A percentile compares a stretch with the other conserved stretches of the same genome.
Evolutionary conservation across 1,140 invertebrate species (phyloP).

Genomic region (Branchinecta lindahli): DNA sequence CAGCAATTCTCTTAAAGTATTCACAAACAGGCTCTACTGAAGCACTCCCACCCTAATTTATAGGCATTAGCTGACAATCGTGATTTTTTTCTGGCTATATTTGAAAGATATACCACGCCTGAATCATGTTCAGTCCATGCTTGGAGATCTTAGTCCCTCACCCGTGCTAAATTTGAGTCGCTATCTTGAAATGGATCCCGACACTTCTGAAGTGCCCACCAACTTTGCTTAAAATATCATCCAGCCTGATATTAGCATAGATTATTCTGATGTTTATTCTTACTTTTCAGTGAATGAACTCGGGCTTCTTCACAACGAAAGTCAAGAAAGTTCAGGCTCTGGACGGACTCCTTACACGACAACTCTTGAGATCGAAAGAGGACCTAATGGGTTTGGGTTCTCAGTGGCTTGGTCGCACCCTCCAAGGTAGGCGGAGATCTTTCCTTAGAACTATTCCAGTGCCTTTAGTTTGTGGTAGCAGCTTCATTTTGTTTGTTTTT

Average conservation of each 20-base stretch:
- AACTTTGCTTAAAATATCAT: background rate
- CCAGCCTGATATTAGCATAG: background rate
- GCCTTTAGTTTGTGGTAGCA: background rate
- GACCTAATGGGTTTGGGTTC: slow-evolving; percentile 54
- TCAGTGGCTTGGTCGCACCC: slow-evolving; percentile 82
- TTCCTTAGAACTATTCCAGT: background rate
- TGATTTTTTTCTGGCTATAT: too few species aligned
- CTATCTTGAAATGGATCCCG: slow-evolving; percentile 9
- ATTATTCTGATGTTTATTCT: too few species aligned
- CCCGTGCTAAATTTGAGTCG: too few species aligned
- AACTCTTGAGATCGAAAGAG: slow-evolving; percentile 42
- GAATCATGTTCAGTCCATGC: too few species aligned
- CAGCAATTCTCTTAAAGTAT: too few species aligned
- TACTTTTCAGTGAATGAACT: background rate
- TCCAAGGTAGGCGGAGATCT: slow-evolving; percentile 34
- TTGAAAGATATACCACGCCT: too few species aligned
- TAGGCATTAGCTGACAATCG: too few species aligned
- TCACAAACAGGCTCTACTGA: too few species aligned
- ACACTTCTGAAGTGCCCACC: background rate
- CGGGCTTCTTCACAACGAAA: background rate
- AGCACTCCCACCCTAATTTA: too few species aligned
- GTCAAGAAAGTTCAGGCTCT: background rate
- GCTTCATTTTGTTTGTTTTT: too few species aligned
- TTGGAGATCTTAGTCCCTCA: too few species aligned
- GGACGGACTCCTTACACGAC: slow-evolving; percentile 69